A percentile compares a stretch with the other conserved stretches of the same genome.
phyloP scores from a whole-genome alignment of 2,113 vertebrate species.

The Uria aalge region DNA sequence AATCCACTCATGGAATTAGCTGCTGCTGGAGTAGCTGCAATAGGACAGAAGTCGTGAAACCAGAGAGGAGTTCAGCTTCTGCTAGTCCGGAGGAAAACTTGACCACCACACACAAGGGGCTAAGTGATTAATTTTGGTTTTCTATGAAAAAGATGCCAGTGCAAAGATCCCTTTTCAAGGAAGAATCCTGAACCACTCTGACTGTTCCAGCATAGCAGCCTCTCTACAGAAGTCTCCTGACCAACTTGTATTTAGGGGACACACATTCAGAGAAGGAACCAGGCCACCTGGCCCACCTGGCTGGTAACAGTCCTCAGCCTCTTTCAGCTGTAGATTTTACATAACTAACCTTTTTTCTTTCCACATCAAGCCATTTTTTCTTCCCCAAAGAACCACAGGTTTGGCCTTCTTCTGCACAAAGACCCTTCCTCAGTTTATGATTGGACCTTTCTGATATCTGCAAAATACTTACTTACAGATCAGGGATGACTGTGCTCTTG shows the following conservation, averaged over 20 bases:
- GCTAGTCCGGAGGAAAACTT: not conserved
- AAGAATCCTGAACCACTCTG: fast-evolving
- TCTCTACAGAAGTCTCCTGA: not conserved
- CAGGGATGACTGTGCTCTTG: fast-evolving
- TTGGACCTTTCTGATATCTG: not conserved
- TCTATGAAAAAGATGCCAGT: not conserved
- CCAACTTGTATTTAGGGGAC: not conserved
- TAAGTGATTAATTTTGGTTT: not conserved
- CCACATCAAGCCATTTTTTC: not conserved
- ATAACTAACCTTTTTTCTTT: not conserved
- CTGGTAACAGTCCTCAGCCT: not conserved
- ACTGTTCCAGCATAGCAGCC: not conserved
- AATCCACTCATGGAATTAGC: not conserved
- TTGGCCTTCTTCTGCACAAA: not conserved
- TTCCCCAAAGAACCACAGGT: not conserved
- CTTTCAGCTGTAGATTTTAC: not conserved
- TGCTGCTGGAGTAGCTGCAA: not conserved
- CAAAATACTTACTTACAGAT: not conserved
- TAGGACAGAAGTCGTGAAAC: not conserved
- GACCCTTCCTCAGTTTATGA: fast-evolving
- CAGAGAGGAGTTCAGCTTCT: not conserved
- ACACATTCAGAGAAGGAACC: not conserved
- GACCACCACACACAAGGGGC: not conserved
- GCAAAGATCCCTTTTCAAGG: not conserved
- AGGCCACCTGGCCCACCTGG: not conserved